Conservation (phyloP, 2,888 invertebrate species). For the Leptinotarsa rubiginosa region DNA sequence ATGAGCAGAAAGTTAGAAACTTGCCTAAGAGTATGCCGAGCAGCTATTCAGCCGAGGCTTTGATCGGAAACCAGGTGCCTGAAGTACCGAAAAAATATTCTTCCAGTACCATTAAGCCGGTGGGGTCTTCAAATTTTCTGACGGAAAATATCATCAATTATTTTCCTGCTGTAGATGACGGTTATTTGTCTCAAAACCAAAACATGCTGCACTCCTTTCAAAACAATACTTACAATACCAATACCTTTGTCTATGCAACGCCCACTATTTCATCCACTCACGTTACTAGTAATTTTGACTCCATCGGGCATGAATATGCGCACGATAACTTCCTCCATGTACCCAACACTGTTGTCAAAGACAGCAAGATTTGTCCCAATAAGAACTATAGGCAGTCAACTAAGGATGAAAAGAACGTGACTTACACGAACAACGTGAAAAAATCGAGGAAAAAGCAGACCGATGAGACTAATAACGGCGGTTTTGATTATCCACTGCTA, state of each 20-base stretch:
- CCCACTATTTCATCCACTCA: conserved; percentile 58
- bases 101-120: conserved; percentile 52
- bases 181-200: conserved; percentile 60
- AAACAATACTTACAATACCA: conserved; percentile 53
- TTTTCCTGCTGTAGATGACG: conserved; percentile 63
- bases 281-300: conserved; percentile 57
- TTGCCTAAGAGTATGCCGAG: conserved; percentile 56
- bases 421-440: conserved; percentile 45
- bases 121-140: conserved; percentile 58
- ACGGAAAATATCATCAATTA: conserved; percentile 63
- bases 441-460: conserved; percentile 57
- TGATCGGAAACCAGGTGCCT: conserved; percentile 61
- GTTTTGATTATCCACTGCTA: conserved; percentile 63
- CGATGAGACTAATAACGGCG: conserved; percentile 50
- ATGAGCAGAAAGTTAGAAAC: conserved; percentile 51
- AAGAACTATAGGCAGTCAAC: conserved; percentile 36
- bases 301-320: conserved; percentile 12
- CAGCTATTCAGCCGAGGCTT: conserved; percentile 65
- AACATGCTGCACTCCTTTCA: conserved; percentile 53
- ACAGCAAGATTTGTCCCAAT: conserved; percentile 41
- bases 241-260: conserved; percentile 57
- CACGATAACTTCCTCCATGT: conserved; percentile 38
- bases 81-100: conserved; percentile 50
- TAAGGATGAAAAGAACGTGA: conserved; percentile 45
- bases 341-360: conserved; percentile 35